phyloP scores from a whole-genome alignment of 2,888 invertebrate species.

The Dichetophora obliterata region DNA sequence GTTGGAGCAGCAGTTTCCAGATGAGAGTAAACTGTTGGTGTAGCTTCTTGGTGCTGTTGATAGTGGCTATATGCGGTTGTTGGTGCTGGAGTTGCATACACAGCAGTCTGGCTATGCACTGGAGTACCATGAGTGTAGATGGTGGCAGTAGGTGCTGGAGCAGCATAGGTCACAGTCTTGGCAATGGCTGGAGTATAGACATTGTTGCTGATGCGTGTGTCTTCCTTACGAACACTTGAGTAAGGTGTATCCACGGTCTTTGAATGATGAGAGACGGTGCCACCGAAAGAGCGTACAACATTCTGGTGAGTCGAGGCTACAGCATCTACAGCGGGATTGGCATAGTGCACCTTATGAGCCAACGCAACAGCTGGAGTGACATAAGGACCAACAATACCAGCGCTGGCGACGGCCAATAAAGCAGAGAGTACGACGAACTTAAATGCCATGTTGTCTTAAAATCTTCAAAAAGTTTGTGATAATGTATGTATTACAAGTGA shows the following conservation, averaged over 20 bases:
- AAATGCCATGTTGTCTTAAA: constrained; percentile 63
- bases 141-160: constrained; percentile 46
- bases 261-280: constrained; percentile 73
- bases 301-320: constrained; percentile 72
- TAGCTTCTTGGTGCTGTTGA: background rate
- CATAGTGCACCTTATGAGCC: constrained; percentile 49
- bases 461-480: too few relatives aligned
- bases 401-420: constrained; percentile 74
- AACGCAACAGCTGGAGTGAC: constrained; percentile 48
- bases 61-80: background rate
- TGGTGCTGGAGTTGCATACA: background rate
- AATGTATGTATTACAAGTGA: too few relatives aligned
- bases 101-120: background rate
- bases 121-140: constrained; percentile 26
- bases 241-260: constrained; percentile 75
- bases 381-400: constrained; percentile 71
- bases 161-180: constrained; percentile 51
- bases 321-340: constrained; percentile 65
- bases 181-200: constrained; percentile 39
- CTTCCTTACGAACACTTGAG: constrained; percentile 73
- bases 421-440: constrained; percentile 74
- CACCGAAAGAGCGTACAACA: constrained; percentile 72
- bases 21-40: constrained; percentile 33
- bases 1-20: constrained; percentile 49
- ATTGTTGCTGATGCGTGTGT: constrained; percentile 74